Evolutionary conservation across 2,797 vertebrate species (phyloP).

Genomic region (Halcyon badia): DNA sequence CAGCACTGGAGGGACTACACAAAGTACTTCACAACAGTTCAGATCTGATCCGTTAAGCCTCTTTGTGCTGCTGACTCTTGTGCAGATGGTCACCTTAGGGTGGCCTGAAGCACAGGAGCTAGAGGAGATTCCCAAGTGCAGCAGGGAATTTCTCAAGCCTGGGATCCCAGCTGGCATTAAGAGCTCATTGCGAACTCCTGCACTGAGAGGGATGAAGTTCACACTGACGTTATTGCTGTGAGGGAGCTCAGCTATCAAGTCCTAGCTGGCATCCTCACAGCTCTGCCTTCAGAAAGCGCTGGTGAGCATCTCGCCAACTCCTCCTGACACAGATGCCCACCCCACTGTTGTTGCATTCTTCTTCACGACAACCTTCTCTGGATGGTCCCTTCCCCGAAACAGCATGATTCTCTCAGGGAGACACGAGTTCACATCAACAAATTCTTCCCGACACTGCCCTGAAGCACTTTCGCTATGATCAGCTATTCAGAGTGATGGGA

Average conservation of each 20-base stretch:
- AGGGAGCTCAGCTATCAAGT: not conserved
- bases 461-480: constrained; percentile 65
- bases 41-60: not conserved
- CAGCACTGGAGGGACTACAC: accelerated
- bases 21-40: not conserved
- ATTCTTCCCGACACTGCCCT: constrained; percentile 72
- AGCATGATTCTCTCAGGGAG: constrained; percentile 67
- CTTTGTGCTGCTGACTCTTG: not conserved
- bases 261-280: not conserved
- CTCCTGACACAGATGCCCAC: not conserved
- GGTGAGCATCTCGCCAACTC: not conserved
- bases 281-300: constrained; percentile 27
- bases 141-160: not conserved
- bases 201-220: accelerated
- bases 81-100: not conserved
- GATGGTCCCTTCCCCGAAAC: constrained; percentile 46
- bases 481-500: constrained; percentile 74
- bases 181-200: not conserved
- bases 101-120: accelerated
- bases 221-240: accelerated
- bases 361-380: constrained; percentile 19
- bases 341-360: constrained; percentile 66
- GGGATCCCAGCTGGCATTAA: not conserved
- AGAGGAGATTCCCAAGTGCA: not conserved
- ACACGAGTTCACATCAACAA: constrained; percentile 69